Conservation (phyloP, 1,140 invertebrate species). For the Antheraea pernyi region DNA sequence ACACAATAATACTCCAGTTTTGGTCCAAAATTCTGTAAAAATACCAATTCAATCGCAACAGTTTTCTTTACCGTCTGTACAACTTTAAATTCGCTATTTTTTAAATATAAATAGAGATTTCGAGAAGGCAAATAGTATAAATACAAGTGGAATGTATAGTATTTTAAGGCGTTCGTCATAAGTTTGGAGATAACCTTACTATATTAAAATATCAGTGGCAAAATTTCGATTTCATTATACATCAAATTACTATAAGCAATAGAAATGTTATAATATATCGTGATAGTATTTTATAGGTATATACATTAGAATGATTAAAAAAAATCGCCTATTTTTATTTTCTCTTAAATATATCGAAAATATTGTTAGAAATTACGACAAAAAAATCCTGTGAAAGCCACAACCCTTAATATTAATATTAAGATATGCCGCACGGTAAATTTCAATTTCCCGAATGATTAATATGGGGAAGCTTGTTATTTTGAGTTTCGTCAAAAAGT, state of each 20-base stretch:
- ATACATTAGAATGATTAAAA: too few species aligned
- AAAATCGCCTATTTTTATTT: too few species aligned
- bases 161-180: conserved; percentile 62
- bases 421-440: too few species aligned
- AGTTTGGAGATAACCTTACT: conserved; percentile 48
- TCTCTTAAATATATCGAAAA: too few species aligned
- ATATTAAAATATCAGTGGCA: conserved; percentile 18
- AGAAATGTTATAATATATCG: too few species aligned
- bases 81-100: conserved; percentile 25
- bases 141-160: conserved; percentile 76
- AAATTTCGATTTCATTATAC: conserved; percentile 2
- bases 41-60: conserved; percentile 28
- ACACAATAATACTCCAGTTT: conserved; percentile 44
- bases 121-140: conserved; percentile 59
- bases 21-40: conserved; percentile 60
- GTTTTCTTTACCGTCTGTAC: conserved; percentile 16
- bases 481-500: too few species aligned
- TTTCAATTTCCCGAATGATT: too few species aligned
- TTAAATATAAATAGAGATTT: conserved; percentile 53
- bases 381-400: too few species aligned
- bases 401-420: too few species aligned
- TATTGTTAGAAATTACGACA: too few species aligned
- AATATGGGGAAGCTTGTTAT: too few species aligned
- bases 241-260: neutral
- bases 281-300: neutral